Evolutionary conservation across 2,797 vertebrate species (phyloP).

Genomic region (Pyrocephalus nanus): DNA sequence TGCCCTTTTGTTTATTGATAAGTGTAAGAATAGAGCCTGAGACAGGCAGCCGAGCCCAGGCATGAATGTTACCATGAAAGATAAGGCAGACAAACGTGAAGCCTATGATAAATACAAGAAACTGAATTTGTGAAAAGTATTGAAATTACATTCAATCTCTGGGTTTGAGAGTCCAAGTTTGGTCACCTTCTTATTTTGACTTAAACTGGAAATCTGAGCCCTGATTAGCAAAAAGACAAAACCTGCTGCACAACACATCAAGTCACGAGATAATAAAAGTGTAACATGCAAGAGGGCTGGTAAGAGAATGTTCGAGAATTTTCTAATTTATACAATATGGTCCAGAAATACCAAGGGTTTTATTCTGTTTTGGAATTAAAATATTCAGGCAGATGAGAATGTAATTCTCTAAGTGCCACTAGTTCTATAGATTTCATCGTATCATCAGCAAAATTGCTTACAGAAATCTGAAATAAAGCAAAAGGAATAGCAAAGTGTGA

Average conservation of each 20-base stretch:
- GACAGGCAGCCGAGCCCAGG: neutral
- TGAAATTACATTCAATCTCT: neutral
- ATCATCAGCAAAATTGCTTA: neutral
- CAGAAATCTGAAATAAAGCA: neutral
- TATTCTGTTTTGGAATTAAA: neutral
- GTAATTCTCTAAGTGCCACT: neutral
- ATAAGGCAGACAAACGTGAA: conserved; percentile 42
- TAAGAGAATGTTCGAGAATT: neutral
- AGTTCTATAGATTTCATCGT: neutral
- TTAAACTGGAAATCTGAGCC: neutral
- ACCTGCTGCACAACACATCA: neutral
- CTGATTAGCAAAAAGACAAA: neutral
- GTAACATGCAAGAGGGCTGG: neutral
- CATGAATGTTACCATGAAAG: neutral
- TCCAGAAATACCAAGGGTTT: neutral
- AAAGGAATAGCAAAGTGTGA: neutral
- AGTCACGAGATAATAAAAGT: neutral
- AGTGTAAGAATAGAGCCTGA: conserved; percentile 52
- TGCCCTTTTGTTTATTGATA: conserved; percentile 68
- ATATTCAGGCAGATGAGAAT: neutral
- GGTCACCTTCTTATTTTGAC: neutral
- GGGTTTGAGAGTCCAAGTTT: neutral
- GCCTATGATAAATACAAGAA: neutral
- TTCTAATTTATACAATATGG: neutral
- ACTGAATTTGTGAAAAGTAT: neutral